These are phyloP conservation scores for Aldrovandia affinis DNA, from an alignment of 2,797 vertebrate species.

Conservation along the genomic window DNA sequence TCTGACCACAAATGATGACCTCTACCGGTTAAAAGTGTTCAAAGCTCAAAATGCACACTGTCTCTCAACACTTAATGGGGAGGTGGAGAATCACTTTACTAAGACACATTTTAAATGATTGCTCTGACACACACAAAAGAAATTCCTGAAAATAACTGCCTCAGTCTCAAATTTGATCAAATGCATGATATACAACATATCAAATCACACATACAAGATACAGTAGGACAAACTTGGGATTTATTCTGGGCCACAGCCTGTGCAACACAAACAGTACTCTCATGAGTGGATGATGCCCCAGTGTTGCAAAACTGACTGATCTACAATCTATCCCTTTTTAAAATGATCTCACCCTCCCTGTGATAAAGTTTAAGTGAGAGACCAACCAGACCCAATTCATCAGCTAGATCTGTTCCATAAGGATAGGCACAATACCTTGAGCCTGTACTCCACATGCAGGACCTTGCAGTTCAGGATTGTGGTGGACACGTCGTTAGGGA, in stretches of 20 bases:
- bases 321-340: background rate
- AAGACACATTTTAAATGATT: background rate
- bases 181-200: background rate
- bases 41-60: no score
- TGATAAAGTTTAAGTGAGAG: background rate
- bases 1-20: no score
- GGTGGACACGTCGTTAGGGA: constrained; percentile 75
- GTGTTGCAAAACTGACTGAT: no score
- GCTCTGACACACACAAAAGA: no score
- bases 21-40: no score
- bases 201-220: background rate
- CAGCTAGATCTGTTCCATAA: constrained; percentile 54
- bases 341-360: background rate
- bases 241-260: no score
- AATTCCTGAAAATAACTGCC: background rate
- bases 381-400: no score
- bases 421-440: constrained; percentile 73
- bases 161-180: background rate
- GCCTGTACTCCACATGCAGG: constrained; percentile 86
- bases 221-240: no score
- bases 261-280: no score
- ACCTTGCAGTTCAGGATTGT: constrained; percentile 86
- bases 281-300: no score
- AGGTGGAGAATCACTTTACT: no score
- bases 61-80: no score